A percentile compares a stretch with the other conserved stretches of the same genome.
Evolutionary conservation across 1,140 invertebrate species (phyloP).

Genomic region (Chironomus tepperi): DNA sequence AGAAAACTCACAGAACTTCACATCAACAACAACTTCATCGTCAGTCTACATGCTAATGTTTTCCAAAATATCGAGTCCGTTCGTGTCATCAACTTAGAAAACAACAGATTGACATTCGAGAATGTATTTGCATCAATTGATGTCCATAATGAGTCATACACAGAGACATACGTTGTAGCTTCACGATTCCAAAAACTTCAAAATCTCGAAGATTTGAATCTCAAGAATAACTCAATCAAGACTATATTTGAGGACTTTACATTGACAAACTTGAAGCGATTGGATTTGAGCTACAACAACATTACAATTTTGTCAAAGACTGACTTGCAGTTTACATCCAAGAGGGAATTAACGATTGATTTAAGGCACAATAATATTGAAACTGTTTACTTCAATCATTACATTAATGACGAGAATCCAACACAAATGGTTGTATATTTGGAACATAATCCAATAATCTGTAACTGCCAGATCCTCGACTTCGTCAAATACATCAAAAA

Average conservation of each 20-base stretch:
- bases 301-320: slow-evolving; percentile 28
- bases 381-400: slow-evolving; percentile 37
- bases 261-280: slow-evolving; percentile 38
- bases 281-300: slow-evolving; percentile 53
- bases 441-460: slow-evolving; percentile 54
- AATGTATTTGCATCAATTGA: slow-evolving; percentile 3
- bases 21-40: slow-evolving; percentile 33
- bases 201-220: slow-evolving; percentile 47
- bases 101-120: slow-evolving; percentile 29
- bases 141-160: not conserved
- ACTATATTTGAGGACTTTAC: slow-evolving; percentile 45
- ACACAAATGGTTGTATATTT: slow-evolving; percentile 38
- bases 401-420: slow-evolving; percentile 28
- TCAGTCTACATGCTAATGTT: slow-evolving; percentile 26
- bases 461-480: slow-evolving; percentile 51
- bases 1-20: slow-evolving; percentile 29
- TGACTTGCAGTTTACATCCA: slow-evolving; percentile 40
- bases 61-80: slow-evolving; percentile 25
- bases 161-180: slow-evolving; percentile 23
- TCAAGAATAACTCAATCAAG: slow-evolving; percentile 53
- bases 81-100: slow-evolving; percentile 31
- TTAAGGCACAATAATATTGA: slow-evolving; percentile 47
- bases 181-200: slow-evolving; percentile 46
- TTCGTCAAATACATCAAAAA: slow-evolving; percentile 45
- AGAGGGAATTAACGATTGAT: slow-evolving; percentile 39